Base-by-base conservation (phyloP, 2,113 vertebrate genomes). In the Phylloscopus whistleri region DNA sequence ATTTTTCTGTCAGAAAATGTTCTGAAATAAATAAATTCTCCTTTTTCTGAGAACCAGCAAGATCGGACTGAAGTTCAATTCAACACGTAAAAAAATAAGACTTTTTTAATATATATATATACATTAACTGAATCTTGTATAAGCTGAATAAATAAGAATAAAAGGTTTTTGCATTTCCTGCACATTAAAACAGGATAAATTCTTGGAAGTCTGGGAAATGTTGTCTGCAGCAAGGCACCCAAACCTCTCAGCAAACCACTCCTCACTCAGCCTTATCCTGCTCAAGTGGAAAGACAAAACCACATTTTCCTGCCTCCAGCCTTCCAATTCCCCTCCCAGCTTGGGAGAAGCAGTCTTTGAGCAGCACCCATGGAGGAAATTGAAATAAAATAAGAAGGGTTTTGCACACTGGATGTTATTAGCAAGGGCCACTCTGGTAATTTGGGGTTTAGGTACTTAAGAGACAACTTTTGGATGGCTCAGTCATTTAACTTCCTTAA, bases 71-170 rank as follows among this genome's bases (percentile, higher is more conserved):
- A 43, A 46, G 89, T 41, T 69, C 53, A 8, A 1, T 64, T 37
- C 33, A 30, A 26, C 7, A 1, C 0, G 2, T 1, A 14, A 1
- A 13, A 72, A 85, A 88, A 18, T 0, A 46, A 13, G 9, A 28
- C 27, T 16, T 22, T 41, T 41, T 41, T 41, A 41, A 41, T 37
- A 41, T 14, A 41, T 41, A 41, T 43, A 33, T 4, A 15, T 8
- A 3, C 0, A 0, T 22, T 13, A 53, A 67, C 9, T 31, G 62
- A 60, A 20, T 16, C 13, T 48, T 53, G 20, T 16, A 24, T 3
- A 44, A 60, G 10, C 19, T 39, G 31, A 41, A 48, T 4, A 11
- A 0, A 0, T 19, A 35, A 44, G 19, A 76, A 43, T 44, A n/a
- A 66, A 64, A 21, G 4, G 4, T 16, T 10, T 24, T 79, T 19